Conservation (phyloP, 2,113 vertebrate species). For the Ia io region DNA sequence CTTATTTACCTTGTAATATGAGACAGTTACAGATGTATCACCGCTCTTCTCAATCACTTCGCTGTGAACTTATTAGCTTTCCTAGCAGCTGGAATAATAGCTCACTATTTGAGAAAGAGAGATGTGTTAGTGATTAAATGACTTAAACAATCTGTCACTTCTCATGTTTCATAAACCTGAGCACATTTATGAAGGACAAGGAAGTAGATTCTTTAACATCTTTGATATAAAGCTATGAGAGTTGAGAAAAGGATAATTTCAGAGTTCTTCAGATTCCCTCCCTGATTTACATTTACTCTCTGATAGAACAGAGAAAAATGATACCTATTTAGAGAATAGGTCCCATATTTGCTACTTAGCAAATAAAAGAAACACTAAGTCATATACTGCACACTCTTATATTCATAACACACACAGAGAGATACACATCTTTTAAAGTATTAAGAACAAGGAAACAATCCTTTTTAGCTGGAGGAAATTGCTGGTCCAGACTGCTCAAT, state of each 20-base stretch:
- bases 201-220: not conserved
- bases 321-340: not conserved
- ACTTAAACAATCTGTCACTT: conserved; percentile 43
- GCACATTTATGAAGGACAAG: not conserved
- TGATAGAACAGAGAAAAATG: not conserved
- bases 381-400: not conserved
- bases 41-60: conserved; percentile 16
- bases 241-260: not conserved
- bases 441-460: not conserved
- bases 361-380: not conserved
- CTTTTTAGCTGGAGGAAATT: not conserved
- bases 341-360: not conserved
- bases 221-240: not conserved
- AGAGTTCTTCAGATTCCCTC: not conserved
- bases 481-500: not conserved
- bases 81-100: not conserved
- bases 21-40: not conserved
- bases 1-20: not conserved
- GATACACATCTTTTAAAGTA: not conserved
- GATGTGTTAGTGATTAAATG: conserved; percentile 25
- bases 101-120: conserved; percentile 21
- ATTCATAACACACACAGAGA: not conserved
- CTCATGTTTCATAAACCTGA: conserved; percentile 14
- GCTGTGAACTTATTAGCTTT: not conserved
- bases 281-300: not conserved